Evolutionary conservation across 2,888 invertebrate genomes (phyloP).

Genomic region (Synanthedon formicaeformis): DNA sequence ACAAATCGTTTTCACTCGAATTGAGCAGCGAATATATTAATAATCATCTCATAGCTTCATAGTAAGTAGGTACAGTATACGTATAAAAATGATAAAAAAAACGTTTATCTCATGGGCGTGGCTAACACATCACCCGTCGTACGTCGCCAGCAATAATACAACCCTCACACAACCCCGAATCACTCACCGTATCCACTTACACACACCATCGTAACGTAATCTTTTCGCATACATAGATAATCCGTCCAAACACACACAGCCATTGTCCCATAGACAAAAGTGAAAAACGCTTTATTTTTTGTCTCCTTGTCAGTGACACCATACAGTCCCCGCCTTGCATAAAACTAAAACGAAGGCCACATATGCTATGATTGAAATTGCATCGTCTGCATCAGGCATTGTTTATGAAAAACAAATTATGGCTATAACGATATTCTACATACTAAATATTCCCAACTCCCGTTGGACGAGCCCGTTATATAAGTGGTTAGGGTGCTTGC

Average conservation of each 20-base stretch:
- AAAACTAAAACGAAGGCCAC: background rate
- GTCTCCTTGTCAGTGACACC: conserved; percentile 34
- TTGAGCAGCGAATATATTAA: too few species aligned
- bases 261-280: conserved; percentile 11
- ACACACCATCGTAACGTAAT: conserved; percentile 19
- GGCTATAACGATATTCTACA: too few species aligned
- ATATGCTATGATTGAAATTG: conserved; percentile 4
- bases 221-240: conserved; percentile 45
- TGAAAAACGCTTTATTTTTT: conserved; percentile 63
- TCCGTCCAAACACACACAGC: conserved; percentile 6
- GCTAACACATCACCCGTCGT: conserved; percentile 40
- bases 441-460: too few species aligned
- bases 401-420: too few species aligned
- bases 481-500: too few species aligned
- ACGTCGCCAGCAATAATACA: conserved; percentile 26
- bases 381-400: background rate
- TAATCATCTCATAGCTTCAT: too few species aligned
- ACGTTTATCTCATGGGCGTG: conserved; percentile 55
- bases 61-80: too few species aligned
- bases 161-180: conserved; percentile 24
- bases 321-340: conserved; percentile 21
- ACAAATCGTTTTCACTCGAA: too few species aligned
- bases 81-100: conserved; percentile 21
- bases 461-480: too few species aligned
- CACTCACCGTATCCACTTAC: conserved; percentile 3